Percentiles rank a stretch among this genome's conserved stretches.
These are phyloP conservation scores for Pimephales promelas DNA, from an alignment of 2,113 vertebrate genomes.

Conservation along the genomic window DNA sequence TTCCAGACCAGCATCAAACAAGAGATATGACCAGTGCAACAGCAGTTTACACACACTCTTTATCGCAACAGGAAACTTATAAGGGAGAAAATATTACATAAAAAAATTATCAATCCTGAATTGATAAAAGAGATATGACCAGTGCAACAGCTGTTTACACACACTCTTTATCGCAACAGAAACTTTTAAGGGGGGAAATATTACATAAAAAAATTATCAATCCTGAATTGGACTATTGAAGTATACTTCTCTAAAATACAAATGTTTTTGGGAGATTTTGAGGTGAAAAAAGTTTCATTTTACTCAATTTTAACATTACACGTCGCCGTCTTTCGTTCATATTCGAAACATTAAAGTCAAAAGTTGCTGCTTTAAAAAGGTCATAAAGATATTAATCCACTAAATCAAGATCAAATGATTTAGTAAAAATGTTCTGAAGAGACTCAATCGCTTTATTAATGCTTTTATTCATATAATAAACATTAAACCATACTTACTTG, in stretches of 20 bases:
- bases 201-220: neutral
- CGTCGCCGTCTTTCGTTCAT: no score
- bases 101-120: neutral
- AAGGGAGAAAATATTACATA: neutral
- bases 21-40: neutral
- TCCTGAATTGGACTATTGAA: neutral
- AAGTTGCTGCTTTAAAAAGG: no score
- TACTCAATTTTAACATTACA: no score
- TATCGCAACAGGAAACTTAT: neutral
- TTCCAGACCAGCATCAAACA: slow-evolving; percentile 7
- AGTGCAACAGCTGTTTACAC: neutral
- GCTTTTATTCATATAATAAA: no score
- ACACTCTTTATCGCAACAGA: neutral
- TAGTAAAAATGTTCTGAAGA: no score
- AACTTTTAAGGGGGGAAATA: neutral
- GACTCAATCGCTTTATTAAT: no score
- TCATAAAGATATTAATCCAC: no score
- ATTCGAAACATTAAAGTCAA: no score
- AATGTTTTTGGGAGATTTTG: neutral
- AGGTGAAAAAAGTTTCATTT: neutral
- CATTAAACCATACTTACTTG: no score
- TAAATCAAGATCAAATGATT: no score
- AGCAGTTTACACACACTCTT: neutral
- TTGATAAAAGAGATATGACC: neutral
- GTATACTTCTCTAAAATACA: neutral